phyloP scores from a whole-genome alignment of 64 coral and sea anemone species.

The Pachyseris speciosa region DNA sequence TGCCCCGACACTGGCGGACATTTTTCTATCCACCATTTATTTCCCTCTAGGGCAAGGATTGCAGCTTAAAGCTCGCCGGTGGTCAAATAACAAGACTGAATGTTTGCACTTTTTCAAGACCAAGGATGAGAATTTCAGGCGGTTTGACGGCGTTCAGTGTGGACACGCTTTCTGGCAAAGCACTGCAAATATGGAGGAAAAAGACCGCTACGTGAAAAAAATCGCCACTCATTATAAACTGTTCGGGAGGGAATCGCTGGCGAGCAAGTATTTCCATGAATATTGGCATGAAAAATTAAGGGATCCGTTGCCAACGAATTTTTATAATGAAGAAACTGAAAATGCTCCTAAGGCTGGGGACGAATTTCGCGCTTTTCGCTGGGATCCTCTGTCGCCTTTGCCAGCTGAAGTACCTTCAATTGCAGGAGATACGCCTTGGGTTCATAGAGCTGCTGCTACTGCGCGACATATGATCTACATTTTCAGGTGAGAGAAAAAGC shows the following conservation, averaged over 20 bases:
- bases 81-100: slow-evolving; percentile 94
- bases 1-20: slow-evolving; percentile 85
- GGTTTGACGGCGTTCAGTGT: slow-evolving; percentile 85
- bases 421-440: slow-evolving; percentile 61
- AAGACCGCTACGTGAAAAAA: slow-evolving; percentile 95
- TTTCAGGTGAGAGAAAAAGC: slow-evolving; percentile 78
- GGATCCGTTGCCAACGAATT: slow-evolving; percentile 90
- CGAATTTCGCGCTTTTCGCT: slow-evolving; percentile 88
- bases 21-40: slow-evolving; percentile 94
- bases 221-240: slow-evolving; percentile 94
- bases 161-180: slow-evolving; percentile 98
- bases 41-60: slow-evolving; percentile 98
- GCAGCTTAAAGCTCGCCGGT: slow-evolving; percentile 86
- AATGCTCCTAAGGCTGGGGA: slow-evolving; percentile 86
- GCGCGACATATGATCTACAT: slow-evolving; percentile 92
- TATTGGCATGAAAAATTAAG: slow-evolving; percentile 94
- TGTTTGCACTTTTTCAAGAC: slow-evolving; percentile 77
- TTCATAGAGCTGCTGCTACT: slow-evolving; percentile 62
- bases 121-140: slow-evolving; percentile 87
- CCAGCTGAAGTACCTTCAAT: slow-evolving; percentile 47
- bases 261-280: slow-evolving; percentile 79
- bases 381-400: slow-evolving; percentile 77
- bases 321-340: slow-evolving; percentile 97
- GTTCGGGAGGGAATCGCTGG: slow-evolving; percentile 87
- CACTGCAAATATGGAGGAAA: slow-evolving; percentile 85